Conservation (phyloP, 2,797 vertebrate genomes). For the Gastrophryne carolinensis region DNA sequence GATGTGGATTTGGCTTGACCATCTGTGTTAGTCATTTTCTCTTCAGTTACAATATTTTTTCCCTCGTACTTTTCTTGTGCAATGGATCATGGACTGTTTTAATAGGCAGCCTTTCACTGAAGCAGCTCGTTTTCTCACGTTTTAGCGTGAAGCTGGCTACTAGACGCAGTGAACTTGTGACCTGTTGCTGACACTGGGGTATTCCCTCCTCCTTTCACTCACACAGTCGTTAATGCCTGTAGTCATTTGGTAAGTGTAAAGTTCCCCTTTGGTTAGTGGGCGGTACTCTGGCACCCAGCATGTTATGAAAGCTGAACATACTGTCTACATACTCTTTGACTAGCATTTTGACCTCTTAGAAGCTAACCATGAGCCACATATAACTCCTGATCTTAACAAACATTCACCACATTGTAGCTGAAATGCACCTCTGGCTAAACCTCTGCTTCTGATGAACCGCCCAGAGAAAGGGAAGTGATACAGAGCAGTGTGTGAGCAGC, state of each 20-base stretch:
- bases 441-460: conserved; percentile 54
- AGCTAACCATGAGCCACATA: conserved; percentile 42
- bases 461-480: conserved; percentile 59
- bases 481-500: conserved; percentile 46
- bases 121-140: conserved; percentile 34
- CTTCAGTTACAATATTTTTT: neutral
- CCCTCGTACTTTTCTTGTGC: neutral
- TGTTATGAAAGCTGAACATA: conserved; percentile 42
- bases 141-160: conserved; percentile 19
- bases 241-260: conserved; percentile 63
- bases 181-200: conserved; percentile 18
- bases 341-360: conserved; percentile 57
- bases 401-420: neutral
- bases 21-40: neutral
- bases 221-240: conserved; percentile 49
- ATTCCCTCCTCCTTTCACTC: conserved; percentile 38
- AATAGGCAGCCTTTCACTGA: neutral
- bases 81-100: neutral
- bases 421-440: neutral
- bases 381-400: conserved; percentile 50
- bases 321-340: conserved; percentile 55
- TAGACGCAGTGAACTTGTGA: conserved; percentile 50
- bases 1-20: neutral
- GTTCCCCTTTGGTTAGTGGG: conserved; percentile 68
- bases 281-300: conserved; percentile 57